Evolutionary conservation across 1,140 invertebrate species (phyloP).

Genomic region (Sitobion miscanthi): DNA sequence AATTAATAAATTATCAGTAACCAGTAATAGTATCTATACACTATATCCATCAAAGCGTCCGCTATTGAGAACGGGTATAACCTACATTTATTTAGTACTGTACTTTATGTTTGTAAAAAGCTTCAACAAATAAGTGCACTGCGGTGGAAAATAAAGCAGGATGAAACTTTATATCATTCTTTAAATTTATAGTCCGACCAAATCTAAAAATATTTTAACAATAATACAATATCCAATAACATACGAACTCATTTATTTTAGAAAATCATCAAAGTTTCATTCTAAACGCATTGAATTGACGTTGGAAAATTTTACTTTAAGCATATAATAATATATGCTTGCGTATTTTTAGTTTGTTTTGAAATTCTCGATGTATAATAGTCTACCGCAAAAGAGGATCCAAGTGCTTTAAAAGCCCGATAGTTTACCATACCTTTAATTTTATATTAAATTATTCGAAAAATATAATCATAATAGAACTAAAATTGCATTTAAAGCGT

Average conservation of each 20-base stretch:
- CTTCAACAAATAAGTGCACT: not conserved
- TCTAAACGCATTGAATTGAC: not conserved
- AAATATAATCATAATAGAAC: no score
- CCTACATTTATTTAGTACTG: not conserved
- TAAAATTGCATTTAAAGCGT: not conserved
- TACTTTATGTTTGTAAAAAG: not conserved
- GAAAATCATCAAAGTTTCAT: not conserved
- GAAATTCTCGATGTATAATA: not conserved
- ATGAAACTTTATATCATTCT: not conserved
- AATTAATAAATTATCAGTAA: not conserved
- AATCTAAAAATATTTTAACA: not conserved
- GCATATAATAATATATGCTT: not conserved
- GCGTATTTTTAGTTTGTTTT: not conserved
- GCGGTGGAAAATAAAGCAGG: not conserved
- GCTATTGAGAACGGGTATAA: not conserved
- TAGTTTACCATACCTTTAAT: no score
- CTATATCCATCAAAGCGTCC: not conserved
- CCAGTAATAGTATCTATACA: not conserved
- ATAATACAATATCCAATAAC: not conserved
- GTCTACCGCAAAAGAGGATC: not conserved
- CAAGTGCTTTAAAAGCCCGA: not conserved
- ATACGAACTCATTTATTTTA: not conserved
- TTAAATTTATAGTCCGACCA: not conserved
- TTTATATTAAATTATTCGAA: no score
- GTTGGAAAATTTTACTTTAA: not conserved